These are phyloP conservation scores for Calyptommatus sinebrachiatus DNA, from an alignment of 2,113 vertebrate genomes.

Conservation along the genomic window DNA sequence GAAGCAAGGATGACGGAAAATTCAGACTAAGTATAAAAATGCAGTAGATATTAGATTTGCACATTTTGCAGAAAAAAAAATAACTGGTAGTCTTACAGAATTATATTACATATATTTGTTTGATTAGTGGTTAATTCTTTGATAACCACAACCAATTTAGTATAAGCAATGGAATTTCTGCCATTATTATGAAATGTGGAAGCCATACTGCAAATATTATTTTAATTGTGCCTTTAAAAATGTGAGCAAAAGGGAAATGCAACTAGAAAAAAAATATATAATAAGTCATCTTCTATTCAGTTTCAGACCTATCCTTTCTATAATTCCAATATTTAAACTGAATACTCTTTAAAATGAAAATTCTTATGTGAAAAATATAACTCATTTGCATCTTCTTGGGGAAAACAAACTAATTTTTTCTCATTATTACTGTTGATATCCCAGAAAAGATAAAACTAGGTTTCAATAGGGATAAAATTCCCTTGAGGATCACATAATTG, in stretches of 20 bases:
- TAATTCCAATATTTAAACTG: neutral
- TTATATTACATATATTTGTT: neutral
- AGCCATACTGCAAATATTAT: neutral
- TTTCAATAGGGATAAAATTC: constrained; percentile 3
- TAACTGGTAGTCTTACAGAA: neutral
- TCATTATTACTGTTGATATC: constrained; percentile 4
- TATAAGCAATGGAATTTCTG: neutral
- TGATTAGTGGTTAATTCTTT: too few species aligned
- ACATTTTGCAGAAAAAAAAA: neutral
- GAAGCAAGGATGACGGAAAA: neutral
- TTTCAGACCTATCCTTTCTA: neutral
- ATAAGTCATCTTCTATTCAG: neutral
- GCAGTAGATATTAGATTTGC: neutral
- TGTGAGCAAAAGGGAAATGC: too few species aligned
- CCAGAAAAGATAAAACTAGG: neutral
- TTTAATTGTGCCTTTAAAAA: too few species aligned
- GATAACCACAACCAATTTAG: neutral
- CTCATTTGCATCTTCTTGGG: neutral
- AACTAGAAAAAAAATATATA: neutral
- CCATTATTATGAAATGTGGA: neutral
- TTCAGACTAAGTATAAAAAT: neutral
- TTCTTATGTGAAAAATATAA: neutral
- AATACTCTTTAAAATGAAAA: neutral
- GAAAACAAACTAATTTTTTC: neutral
- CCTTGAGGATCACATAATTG: neutral